Base-by-base conservation (phyloP, 2,888 invertebrate genomes). In the Pollenia angustigena region DNA sequence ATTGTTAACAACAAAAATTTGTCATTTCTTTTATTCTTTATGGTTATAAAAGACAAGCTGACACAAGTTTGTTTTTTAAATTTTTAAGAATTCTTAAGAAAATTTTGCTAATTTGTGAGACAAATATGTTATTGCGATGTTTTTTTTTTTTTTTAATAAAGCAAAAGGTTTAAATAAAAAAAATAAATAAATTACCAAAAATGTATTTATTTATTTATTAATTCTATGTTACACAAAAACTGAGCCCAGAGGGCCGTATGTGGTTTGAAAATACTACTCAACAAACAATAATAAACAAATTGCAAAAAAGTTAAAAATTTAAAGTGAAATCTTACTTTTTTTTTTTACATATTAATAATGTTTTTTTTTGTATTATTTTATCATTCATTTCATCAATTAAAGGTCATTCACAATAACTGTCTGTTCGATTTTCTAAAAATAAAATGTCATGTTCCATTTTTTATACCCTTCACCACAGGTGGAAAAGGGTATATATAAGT, bases 31-130 rank as follows among this genome's bases (percentile, higher is more conserved):
- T 58, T 78, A 23, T 71, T 50, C 32, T 60, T 58, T 12, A 54
- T 16, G 32, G 12, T 8, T n/a, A 14, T 12, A 50, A 9, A 60
- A 62, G 40, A 60, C n/a, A 40, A 14, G 12, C 40, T 64, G 32
- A n/a, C 23, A 75, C 48, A 56, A 64, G 32, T 32, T 32, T 32
- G 4, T 46, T n/a, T 66, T 12, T 46, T 4, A 6, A 54, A 72
- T 64, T 72, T 44, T 54, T 56, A 42, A 75, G 42, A 68, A 75
- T 69, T 58, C 1, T 9, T 48, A 14, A 11, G 50, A 16, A 54
- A 71, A 32, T 40, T 23, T 60, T 16, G 56, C 40, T 72, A 81
- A 74, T 66, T 81, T 74, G 56, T 79, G 23, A 6, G 18, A 11
- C 42, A 58, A 69, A 69, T 42, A 69, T 11, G 6, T 52, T 6